These are phyloP conservation scores for Microcebus murinus DNA, from an alignment of 2,113 vertebrate species.

Conservation along the genomic window DNA sequence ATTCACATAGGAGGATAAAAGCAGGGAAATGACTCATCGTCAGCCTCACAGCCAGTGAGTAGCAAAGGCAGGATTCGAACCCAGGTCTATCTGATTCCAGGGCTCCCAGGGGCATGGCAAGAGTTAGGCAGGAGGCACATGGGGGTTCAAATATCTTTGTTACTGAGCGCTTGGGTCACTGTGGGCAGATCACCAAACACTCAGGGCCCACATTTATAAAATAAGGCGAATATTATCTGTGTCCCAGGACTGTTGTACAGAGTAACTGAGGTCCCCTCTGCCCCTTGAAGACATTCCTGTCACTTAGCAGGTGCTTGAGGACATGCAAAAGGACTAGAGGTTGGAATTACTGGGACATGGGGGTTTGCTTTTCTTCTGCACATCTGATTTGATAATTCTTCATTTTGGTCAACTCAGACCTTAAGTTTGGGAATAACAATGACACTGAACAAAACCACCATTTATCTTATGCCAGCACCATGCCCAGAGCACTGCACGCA, in stretches of 20 bases:
- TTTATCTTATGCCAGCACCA: rapidly evolving
- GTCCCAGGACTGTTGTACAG: neutral
- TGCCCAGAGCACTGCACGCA: rapidly evolving
- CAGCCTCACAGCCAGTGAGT: rapidly evolving
- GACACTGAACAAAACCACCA: neutral
- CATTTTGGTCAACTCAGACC: neutral
- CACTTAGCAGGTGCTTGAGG: rapidly evolving
- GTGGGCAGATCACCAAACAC: neutral
- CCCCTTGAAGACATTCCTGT: rapidly evolving
- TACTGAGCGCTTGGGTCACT: neutral
- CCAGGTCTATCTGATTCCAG: neutral
- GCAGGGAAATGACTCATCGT: rapidly evolving
- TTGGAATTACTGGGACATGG: rapidly evolving
- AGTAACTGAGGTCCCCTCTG: neutral
- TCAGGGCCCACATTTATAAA: neutral
- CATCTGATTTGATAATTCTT: neutral
- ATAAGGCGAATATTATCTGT: neutral
- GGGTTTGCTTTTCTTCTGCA: neutral
- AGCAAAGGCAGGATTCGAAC: neutral
- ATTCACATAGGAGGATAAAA: rapidly evolving
- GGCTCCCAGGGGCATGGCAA: rapidly evolving
- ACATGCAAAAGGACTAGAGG: neutral
- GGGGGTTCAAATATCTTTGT: neutral
- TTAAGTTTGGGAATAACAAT: too few species aligned
- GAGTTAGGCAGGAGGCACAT: too few species aligned